phyloP scores from a whole-genome alignment of 2,797 vertebrate species.

The Loriculus beryllinus region DNA sequence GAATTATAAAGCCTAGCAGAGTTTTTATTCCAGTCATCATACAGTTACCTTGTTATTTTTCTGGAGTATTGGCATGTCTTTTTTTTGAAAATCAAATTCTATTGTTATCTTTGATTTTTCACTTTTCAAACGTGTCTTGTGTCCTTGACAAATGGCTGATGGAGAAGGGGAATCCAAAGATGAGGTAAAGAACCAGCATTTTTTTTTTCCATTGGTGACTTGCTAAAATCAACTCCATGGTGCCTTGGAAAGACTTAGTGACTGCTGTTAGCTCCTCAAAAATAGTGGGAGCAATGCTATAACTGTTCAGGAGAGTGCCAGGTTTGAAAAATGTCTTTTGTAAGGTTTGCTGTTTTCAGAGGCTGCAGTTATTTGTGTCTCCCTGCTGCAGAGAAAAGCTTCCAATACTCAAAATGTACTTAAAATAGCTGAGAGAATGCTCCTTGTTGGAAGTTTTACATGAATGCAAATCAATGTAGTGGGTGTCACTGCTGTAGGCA shows the following conservation, averaged over 20 bases:
- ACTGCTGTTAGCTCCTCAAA: not conserved
- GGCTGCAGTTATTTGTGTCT: not conserved
- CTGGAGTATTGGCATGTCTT: not conserved
- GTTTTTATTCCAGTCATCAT: not conserved
- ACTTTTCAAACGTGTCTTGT: not conserved
- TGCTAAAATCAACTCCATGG: not conserved
- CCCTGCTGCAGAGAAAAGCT: not conserved
- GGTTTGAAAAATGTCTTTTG: not conserved
- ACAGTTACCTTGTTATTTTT: not conserved
- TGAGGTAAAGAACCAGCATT: not conserved
- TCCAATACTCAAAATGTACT: not conserved
- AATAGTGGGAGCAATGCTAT: not conserved
- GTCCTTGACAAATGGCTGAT: not conserved
- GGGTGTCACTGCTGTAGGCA: not conserved
- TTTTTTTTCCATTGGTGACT: not conserved
- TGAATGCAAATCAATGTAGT: not conserved
- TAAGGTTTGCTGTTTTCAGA: accelerated
- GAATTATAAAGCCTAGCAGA: not conserved
- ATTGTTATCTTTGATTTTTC: not conserved
- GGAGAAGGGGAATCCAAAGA: not conserved
- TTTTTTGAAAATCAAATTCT: not conserved
- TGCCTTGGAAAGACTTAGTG: not conserved
- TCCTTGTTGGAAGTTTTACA: not conserved
- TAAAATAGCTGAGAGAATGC: not conserved
- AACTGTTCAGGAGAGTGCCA: not conserved